A percentile compares a stretch with the other conserved stretches of the same genome.
Conservation (phyloP, 2,113 vertebrate genomes). For the Fukomys damarensis region DNA sequence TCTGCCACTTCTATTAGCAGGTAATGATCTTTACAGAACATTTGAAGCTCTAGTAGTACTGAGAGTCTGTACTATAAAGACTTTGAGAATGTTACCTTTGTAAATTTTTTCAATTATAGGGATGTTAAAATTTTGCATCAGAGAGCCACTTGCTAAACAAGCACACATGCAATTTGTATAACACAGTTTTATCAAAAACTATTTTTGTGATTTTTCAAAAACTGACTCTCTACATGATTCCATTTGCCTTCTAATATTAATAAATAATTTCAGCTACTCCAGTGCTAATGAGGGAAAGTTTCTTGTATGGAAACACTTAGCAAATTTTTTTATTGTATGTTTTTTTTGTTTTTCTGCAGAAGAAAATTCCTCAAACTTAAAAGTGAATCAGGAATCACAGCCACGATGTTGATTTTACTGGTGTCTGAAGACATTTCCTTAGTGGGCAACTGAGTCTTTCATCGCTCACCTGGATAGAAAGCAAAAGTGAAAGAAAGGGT, state of each 20-base stretch:
- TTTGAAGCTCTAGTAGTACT: constrained; percentile 11
- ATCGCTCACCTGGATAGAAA: neutral
- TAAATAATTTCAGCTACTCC: neutral
- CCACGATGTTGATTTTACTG: neutral
- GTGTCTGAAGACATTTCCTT: neutral
- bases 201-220: neutral
- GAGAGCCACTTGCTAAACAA: neutral
- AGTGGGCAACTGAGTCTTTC: neutral
- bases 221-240: neutral
- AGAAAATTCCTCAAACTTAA: neutral
- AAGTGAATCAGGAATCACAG: neutral
- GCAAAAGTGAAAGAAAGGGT: neutral
- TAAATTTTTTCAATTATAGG: neutral
- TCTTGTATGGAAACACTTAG: neutral
- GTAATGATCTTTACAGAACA: neutral
- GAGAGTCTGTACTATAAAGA: neutral
- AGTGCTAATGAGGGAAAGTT: neutral
- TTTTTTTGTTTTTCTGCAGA: neutral
- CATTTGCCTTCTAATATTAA: neutral
- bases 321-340: neutral
- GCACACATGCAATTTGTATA: neutral
- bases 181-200: neutral
- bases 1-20: neutral
- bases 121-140: neutral
- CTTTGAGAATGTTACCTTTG: neutral